Evolutionary conservation across 2,888 invertebrate genomes (phyloP).

Genomic region (Doris montereyensis): DNA sequence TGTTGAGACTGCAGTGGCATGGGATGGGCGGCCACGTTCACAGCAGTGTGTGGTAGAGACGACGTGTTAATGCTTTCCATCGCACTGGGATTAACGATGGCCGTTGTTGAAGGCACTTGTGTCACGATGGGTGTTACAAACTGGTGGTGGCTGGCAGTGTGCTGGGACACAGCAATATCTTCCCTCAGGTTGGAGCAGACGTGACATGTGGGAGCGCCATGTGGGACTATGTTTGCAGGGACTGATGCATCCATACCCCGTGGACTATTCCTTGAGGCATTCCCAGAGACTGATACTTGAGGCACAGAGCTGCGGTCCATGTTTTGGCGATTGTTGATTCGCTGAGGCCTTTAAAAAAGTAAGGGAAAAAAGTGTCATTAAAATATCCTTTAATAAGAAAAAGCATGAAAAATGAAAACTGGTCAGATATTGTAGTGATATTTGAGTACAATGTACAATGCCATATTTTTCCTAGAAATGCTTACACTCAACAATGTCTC

Average conservation of each 20-base stretch:
- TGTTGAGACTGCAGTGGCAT: slow-evolving; percentile 12
- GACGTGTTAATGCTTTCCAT: too few species aligned
- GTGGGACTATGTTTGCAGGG: neutral
- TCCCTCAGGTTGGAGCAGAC: neutral
- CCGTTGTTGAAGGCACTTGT: slow-evolving; percentile 1
- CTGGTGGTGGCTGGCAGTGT: neutral
- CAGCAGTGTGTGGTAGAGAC: neutral
- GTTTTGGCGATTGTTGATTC: neutral
- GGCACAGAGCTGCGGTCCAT: neutral
- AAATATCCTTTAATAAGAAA: too few species aligned
- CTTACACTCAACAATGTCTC: too few species aligned
- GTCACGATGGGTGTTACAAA: neutral
- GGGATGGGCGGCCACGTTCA: slow-evolving; percentile 5
- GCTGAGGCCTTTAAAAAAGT: neutral
- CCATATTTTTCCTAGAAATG: too few species aligned
- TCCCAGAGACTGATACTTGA: neutral
- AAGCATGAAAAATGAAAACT: too few species aligned
- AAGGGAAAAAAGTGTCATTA: neutral
- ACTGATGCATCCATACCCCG: neutral
- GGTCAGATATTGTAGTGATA: too few species aligned
- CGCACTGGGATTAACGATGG: slow-evolving; percentile 24
- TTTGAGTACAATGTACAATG: too few species aligned
- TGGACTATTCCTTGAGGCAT: neutral
- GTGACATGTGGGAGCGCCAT: too few species aligned
- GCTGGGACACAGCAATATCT: neutral